phyloP scores from a whole-genome alignment of 2,797 vertebrate genomes.

The Acomys russatus region DNA sequence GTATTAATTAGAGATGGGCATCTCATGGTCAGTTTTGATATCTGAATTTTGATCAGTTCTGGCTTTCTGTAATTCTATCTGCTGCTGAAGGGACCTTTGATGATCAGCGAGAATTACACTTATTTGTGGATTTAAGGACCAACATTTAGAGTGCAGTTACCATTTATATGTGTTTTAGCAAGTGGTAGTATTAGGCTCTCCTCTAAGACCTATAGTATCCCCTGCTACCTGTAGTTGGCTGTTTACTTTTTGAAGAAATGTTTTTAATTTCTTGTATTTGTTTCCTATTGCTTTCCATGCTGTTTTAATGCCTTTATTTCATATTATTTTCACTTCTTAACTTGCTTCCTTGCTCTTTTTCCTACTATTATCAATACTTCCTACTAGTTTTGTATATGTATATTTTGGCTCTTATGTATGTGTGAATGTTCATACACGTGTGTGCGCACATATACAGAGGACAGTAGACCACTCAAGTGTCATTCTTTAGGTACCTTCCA shows the following conservation, averaged over 20 bases:
- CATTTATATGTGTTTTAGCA: not conserved
- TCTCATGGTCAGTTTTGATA: not conserved
- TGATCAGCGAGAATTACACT: not conserved
- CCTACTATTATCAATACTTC: not conserved
- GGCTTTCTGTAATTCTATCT: not conserved
- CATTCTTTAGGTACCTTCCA: not conserved
- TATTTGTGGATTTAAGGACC: not conserved
- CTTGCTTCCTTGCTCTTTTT: not conserved
- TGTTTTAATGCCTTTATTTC: not conserved
- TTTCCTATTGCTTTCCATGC: not conserved
- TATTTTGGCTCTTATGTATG: not conserved
- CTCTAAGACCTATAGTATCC: not conserved
- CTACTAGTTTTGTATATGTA: not conserved
- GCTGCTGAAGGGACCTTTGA: not conserved
- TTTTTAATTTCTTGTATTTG: not conserved
- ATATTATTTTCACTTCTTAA: not conserved
- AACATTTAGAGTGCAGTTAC: not conserved
- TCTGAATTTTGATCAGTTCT: not conserved
- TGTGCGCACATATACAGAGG: not conserved
- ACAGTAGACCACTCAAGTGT: not conserved
- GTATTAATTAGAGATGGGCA: not conserved
- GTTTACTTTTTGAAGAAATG: not conserved
- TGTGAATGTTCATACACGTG: not conserved
- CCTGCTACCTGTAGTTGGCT: not conserved
- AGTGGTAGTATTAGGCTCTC: not conserved